Percentiles rank a stretch among this genome's conserved stretches.
These are phyloP conservation scores for Calliphora vomitoria DNA, from an alignment of 2,888 invertebrate species.

Conservation along the genomic window DNA sequence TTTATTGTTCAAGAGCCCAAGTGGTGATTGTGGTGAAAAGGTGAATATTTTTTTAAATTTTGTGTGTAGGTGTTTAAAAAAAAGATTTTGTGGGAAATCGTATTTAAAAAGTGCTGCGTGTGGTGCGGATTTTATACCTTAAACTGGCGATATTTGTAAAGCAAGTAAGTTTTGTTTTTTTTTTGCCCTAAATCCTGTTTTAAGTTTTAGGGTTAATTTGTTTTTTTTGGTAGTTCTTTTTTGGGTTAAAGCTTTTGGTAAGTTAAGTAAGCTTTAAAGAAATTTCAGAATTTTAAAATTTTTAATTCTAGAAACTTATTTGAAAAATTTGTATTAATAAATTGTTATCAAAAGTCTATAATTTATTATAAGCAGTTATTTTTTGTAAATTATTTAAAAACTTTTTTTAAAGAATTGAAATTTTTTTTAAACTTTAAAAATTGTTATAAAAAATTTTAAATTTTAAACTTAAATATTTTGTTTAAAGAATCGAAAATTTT, in stretches of 20 bases:
- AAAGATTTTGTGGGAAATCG: slow-evolving; percentile 43
- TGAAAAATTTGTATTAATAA: too few relatives aligned
- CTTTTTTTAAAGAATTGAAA: too few relatives aligned
- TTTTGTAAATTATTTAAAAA: too few relatives aligned
- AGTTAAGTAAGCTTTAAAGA: slow-evolving; percentile 25
- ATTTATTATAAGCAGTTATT: too few relatives aligned
- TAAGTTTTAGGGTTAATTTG: slow-evolving; percentile 44
- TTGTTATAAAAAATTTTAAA: too few relatives aligned
- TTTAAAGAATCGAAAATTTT: too few relatives aligned
- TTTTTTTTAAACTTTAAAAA: too few relatives aligned
- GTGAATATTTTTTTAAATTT: slow-evolving; percentile 41
- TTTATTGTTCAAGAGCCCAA: slow-evolving; percentile 64
- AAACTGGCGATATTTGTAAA: slow-evolving; percentile 46
- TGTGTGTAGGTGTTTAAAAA: slow-evolving; percentile 52
- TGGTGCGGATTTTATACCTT: slow-evolving; percentile 39
- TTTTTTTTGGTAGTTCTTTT: slow-evolving; percentile 2
- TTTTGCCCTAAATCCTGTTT: slow-evolving; percentile 29
- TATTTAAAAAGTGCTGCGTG: slow-evolving; percentile 64
- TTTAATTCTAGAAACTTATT: too few relatives aligned
- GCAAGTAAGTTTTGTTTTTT: slow-evolving; percentile 60
- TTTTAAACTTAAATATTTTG: too few relatives aligned
- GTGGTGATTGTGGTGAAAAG: slow-evolving; percentile 60
- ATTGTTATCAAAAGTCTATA: too few relatives aligned
- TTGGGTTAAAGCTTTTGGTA: slow-evolving; percentile 33
- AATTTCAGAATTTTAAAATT: too few relatives aligned